Base-by-base conservation (phyloP, 1,140 invertebrate genomes). In the Brachionus angularis region DNA sequence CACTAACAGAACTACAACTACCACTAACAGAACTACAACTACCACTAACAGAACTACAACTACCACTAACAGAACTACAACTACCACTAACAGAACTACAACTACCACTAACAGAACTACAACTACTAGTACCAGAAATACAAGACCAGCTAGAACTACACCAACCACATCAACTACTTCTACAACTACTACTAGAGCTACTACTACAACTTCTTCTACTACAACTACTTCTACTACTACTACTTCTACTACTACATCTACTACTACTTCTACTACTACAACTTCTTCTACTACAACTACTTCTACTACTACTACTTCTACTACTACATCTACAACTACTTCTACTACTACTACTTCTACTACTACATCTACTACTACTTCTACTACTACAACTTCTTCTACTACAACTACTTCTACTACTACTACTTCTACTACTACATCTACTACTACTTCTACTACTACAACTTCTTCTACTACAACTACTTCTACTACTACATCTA, bases 311-410 rank as follows among this genome's bases (percentile, higher is more conserved):
- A 50, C 47, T 50, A 50, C 47, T 50, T 12, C 47, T 50, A 50
- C 47, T 50, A 50, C 47, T 67, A 33, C 8, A n/a, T 72, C n/a
- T 21, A 27, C 34, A 16, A 21, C 42, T 33, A 18, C 75, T 78
- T 77, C 91, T 91, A 86, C 93, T 92, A 76, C 91, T 89, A 58
- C 87, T 85, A 77, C 90, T 89, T 14, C 89, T 90, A 23, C n/a
- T n/a, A n/a, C n/a, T n/a, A 96, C 85, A 74, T 89, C 85, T 27
- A 95, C 85, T 72, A 88, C 87, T 47, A 92, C 85, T 71, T 89
- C 85, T 2, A 93, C 86, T 42, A 88, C 84, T 18, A 91, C 91
- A 1, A 87, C 86, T 4, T 90, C 88, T 0, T 96, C 83, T 2
- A 88, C 88, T 53, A 95, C 83, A 79, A 92, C 89, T 58, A 95